A percentile compares a stretch with the other conserved stretches of the same genome.
These are phyloP conservation scores for Plusia festucae DNA, from an alignment of 2,888 invertebrate genomes.

Conservation along the genomic window DNA sequence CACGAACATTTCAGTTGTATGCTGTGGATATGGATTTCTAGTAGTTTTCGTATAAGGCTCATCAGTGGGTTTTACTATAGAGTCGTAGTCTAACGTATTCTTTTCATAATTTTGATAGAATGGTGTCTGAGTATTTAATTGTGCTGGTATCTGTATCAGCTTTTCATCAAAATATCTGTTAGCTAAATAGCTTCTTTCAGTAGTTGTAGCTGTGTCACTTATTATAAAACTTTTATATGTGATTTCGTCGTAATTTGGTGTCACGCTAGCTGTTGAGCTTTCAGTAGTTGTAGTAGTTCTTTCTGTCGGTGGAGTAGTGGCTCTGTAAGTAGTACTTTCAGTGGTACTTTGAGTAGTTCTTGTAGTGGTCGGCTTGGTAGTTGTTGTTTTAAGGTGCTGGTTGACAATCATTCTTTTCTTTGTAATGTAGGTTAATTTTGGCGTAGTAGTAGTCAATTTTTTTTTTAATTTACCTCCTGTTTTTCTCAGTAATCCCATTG, in stretches of 20 bases:
- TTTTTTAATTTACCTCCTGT: neutral
- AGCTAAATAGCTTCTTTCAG: neutral
- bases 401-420: constrained; percentile 1
- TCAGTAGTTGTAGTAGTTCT: neutral
- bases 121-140: neutral
- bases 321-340: too few relatives aligned
- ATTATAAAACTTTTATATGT: neutral
- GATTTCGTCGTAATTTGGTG: neutral
- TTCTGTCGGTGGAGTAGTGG: neutral
- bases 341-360: neutral
- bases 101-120: neutral
- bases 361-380: neutral
- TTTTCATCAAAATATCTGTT: neutral
- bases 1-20: constrained; percentile 35
- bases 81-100: constrained; percentile 8
- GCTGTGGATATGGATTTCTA: constrained; percentile 3
- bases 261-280: neutral
- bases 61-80: constrained; percentile 9
- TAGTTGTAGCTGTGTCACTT: neutral
- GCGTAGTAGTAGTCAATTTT: neutral
- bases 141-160: neutral
- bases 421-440: neutral
- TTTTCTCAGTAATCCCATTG: neutral
- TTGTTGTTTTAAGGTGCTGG: neutral
- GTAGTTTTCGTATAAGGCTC: neutral